Base-by-base conservation (phyloP, 2,113 vertebrate genomes). In the Pluvialis apricaria region DNA sequence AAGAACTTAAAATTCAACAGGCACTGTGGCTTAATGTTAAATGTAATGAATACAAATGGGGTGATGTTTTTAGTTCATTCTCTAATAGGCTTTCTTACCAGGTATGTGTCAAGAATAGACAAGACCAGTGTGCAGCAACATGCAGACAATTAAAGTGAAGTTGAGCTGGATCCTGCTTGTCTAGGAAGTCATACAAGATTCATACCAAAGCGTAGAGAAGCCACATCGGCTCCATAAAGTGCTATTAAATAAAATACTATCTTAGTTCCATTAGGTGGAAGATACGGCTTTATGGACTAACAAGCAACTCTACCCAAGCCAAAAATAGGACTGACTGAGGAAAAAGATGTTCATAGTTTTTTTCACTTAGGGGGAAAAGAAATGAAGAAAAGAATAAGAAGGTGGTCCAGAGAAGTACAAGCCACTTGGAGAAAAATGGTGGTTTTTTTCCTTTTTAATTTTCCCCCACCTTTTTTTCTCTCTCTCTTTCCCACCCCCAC, bases 381-480 rank as follows among this genome's bases (percentile, higher is more conserved):
- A 91, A 55, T 79, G 15, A 76, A 80, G 5, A 57, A 81, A 82
- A 70, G 1, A 4, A 12, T 49, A 54, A 66, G 19, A 58, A 76
- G 1, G 2, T 40, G 13, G 15, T 60, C 7, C 24, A 54, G 14
- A 40, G 52, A 92, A 82, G 8, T 42, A 13, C 5, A 79, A 82
- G 9, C 2, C 20, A 57, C 5, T 12, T 65, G 9, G 62, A 73
- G 19, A 44, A 80, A 77, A 72, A 72, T 10, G 2, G 1, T 82
- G 9, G 2, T 0, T 10, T 26, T 55, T 31, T 57, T 13, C 8
- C 3, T 16, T 61, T 52, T 29, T 13, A 8, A 18, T 34, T 21
- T 26, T 31, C 34, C 0, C 1, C 4, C 0, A 18, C 1, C 5
- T 11, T 34, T 60, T 47, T 73, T 2, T 8, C 1, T 25, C 2